Percentiles rank a stretch among this genome's conserved stretches.
phyloP scores from a whole-genome alignment of 1,140 invertebrate species.

The Maconellicoccus hirsutus region DNA sequence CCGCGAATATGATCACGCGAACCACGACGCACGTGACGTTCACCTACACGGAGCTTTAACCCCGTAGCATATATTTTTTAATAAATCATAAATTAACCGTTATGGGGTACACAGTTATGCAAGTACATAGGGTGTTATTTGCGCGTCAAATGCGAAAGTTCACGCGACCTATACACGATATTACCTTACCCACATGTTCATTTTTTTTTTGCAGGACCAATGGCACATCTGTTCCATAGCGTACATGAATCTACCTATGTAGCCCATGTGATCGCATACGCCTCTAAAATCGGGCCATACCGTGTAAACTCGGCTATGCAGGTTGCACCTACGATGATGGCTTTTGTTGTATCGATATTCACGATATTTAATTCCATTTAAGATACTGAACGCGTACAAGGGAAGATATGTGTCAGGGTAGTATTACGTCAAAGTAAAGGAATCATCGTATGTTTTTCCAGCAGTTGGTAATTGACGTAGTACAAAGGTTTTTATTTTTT shows the following conservation, averaged over 20 bases:
- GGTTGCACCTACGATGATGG: background rate
- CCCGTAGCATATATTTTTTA: background rate
- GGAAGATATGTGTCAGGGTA: background rate
- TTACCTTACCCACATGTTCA: background rate
- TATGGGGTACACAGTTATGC: background rate
- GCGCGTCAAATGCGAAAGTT: no score
- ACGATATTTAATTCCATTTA: background rate
- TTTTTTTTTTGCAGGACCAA: constrained; percentile 54
- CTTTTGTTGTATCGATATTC: background rate
- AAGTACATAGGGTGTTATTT: background rate
- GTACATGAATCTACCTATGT: constrained; percentile 88
- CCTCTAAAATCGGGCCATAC: constrained; percentile 51
- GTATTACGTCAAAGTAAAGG: background rate
- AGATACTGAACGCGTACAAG: background rate
- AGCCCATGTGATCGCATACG: constrained; percentile 71
- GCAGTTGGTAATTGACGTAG: background rate
- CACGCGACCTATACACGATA: background rate
- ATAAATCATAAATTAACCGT: background rate
- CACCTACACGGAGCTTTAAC: background rate
- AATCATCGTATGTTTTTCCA: no score
- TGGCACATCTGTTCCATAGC: constrained; percentile 75
- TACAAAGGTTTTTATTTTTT: background rate
- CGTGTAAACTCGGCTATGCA: background rate
- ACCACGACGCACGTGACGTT: background rate
- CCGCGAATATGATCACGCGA: background rate